Evolutionary conservation across 1,140 invertebrate species (phyloP).

Genomic region (Dolichoris vasculosae): DNA sequence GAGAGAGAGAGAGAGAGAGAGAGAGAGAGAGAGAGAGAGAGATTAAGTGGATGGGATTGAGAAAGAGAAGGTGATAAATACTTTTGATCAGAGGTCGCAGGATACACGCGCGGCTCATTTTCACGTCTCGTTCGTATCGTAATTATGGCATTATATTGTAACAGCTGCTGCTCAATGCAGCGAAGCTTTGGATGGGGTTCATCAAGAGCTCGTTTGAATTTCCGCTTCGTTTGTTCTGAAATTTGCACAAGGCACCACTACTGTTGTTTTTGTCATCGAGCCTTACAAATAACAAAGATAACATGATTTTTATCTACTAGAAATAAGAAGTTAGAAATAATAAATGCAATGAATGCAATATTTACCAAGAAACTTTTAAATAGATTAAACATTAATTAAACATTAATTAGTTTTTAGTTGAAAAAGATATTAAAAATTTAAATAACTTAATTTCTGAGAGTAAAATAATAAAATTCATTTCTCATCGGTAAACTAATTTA

Average conservation of each 20-base stretch:
- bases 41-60: background rate
- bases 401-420: constrained; percentile 1
- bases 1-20: background rate
- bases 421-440: background rate
- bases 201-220: constrained; percentile 32
- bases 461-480: constrained; percentile 3
- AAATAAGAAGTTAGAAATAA: too few relatives aligned
- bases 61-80: background rate
- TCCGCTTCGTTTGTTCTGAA: constrained; percentile 22
- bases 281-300: background rate
- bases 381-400: background rate
- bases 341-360: background rate
- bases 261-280: background rate
- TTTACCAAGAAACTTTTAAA: constrained; percentile 1
- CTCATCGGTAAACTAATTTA: background rate
- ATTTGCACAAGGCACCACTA: background rate
- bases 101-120: background rate
- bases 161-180: constrained; percentile 12
- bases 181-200: background rate
- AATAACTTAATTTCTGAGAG: background rate
- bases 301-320: background rate
- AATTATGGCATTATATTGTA: constrained; percentile 23
- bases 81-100: constrained; percentile 7
- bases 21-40: constrained; percentile 20
- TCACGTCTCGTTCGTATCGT: constrained; percentile 7